phyloP scores from a whole-genome alignment of 2,888 invertebrate species.

The Molorchus minor region DNA sequence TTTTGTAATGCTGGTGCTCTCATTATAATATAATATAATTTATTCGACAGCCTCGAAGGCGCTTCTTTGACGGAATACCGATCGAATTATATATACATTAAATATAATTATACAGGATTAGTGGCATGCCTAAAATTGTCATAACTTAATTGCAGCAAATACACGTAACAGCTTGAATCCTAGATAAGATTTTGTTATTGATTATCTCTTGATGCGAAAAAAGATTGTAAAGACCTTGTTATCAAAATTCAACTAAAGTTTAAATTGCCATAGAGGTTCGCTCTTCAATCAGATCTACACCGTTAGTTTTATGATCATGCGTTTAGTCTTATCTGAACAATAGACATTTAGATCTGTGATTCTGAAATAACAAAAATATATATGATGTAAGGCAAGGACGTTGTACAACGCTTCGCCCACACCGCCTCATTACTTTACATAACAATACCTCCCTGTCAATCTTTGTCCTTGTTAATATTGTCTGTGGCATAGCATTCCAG shows the following conservation, averaged over 20 bases:
- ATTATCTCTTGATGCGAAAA: no score
- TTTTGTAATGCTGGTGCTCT: no score
- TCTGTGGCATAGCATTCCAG: not conserved
- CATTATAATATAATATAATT: not conserved
- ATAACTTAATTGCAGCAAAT: not conserved
- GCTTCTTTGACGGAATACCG: not conserved
- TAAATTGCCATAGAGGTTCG: no score
- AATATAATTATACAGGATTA: not conserved
- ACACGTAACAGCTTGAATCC: no score
- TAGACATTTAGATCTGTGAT: conserved; percentile 5
- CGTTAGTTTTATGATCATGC: conserved; percentile 3
- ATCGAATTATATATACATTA: conserved; percentile 1
- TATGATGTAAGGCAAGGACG: conserved; percentile 5
- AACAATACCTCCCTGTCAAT: conserved; percentile 14
- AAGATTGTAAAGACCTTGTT: no score
- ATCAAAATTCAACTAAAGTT: no score
- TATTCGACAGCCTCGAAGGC: not conserved
- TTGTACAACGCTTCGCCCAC: conserved; percentile 13
- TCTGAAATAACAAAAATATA: not conserved
- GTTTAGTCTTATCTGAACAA: conserved; percentile 2
- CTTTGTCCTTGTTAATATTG: conserved; percentile 1
- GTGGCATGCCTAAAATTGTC: conserved; percentile 4
- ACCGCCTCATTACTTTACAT: conserved; percentile 12
- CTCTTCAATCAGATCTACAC: not conserved
- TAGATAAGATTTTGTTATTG: no score